Evolutionary conservation across 2,888 invertebrate species (phyloP).

Genomic region (Rapana venosa): DNA sequence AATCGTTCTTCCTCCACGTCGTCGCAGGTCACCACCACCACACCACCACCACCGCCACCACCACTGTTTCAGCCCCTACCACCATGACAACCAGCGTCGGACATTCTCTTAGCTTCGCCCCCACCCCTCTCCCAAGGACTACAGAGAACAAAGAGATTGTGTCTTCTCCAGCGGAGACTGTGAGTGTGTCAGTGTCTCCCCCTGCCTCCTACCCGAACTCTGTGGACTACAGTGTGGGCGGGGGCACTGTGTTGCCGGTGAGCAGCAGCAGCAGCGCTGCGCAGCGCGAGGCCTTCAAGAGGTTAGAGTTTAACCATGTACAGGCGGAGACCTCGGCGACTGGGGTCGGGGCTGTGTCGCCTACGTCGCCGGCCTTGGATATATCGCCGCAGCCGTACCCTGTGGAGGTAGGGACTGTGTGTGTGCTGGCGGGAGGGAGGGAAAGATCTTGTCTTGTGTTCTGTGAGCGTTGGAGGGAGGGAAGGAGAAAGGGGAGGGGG

Average conservation of each 20-base stretch:
- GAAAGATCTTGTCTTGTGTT: no score
- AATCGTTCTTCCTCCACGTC: constrained; percentile 57
- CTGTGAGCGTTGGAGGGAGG: not conserved
- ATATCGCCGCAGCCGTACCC: constrained; percentile 47
- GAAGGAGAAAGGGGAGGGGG: not conserved
- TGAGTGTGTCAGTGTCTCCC: constrained; percentile 7
- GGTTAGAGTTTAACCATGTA: constrained; percentile 42
- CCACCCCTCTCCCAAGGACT: constrained; percentile 28
- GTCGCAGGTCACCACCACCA: constrained; percentile 36
- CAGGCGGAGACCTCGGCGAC: not conserved
- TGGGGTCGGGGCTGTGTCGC: not conserved
- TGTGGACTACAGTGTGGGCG: constrained; percentile 26
- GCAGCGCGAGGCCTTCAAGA: not conserved
- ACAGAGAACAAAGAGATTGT: constrained; percentile 35
- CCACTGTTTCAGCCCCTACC: constrained; percentile 2
- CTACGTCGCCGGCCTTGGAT: constrained; percentile 33
- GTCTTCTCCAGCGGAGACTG: not conserved
- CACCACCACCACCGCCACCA: constrained; percentile 30
- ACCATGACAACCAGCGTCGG: constrained; percentile 15
- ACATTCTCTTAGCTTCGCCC: constrained; percentile 25
- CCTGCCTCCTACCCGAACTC: not conserved
- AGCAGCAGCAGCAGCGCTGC: not conserved
- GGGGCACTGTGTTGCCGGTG: not conserved
- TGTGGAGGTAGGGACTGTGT: constrained; percentile 44
- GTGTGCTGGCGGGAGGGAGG: no score